Conservation (phyloP, 2,797 vertebrate species). For the Ceyx erithaca region DNA sequence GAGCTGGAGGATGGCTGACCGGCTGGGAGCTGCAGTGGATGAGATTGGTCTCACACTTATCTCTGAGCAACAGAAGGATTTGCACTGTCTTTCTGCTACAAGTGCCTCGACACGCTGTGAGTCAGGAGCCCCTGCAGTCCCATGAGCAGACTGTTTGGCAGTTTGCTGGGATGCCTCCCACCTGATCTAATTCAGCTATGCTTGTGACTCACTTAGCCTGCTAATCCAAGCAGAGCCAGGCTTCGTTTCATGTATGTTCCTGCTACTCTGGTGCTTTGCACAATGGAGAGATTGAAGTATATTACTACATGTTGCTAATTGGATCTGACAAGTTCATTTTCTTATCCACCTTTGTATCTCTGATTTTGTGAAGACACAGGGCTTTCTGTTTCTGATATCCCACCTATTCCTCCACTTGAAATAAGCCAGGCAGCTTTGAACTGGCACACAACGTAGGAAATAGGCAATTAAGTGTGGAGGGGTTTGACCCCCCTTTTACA, state of each 20-base stretch:
- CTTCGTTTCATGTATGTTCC: background rate
- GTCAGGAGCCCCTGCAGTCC: background rate
- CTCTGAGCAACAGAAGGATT: background rate
- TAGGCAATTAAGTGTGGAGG: background rate
- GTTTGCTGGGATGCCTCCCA: constrained; percentile 10
- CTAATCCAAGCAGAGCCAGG: background rate
- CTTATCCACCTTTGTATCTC: background rate
- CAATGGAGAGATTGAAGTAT: background rate
- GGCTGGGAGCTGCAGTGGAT: background rate
- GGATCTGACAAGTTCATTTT: background rate
- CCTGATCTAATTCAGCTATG: background rate
- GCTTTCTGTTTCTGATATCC: background rate
- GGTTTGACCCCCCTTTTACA: background rate
- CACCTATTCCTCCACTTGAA: background rate
- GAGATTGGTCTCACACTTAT: background rate
- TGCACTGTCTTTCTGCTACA: background rate
- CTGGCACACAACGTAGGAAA: background rate
- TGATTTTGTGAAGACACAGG: background rate
- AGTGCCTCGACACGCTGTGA: background rate
- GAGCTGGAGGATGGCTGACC: background rate
- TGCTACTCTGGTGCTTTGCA: background rate
- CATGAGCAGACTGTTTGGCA: constrained; percentile 2
- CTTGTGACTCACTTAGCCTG: constrained; percentile 12
- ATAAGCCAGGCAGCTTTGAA: background rate
- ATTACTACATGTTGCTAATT: background rate